Base-by-base conservation (phyloP, 2,113 vertebrate species). In the Cathartes aura region DNA sequence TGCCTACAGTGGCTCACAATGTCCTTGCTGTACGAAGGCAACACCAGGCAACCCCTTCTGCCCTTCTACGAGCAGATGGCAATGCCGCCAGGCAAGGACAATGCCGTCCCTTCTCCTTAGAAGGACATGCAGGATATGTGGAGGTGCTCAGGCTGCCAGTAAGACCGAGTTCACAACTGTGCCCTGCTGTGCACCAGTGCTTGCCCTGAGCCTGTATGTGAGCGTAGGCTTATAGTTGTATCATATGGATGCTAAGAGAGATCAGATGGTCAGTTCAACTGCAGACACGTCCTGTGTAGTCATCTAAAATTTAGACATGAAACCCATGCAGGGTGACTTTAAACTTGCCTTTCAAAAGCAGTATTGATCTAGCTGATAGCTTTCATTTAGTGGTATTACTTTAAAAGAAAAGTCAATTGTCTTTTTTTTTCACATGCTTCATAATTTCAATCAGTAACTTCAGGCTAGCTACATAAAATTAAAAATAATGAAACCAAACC, bases 221-320 rank as follows among this genome's bases (percentile, higher is more conserved):
- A 84, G 23, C 3, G 0, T 18, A 12, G 16, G 8, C 19, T 67
- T 71, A 12, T 2, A 47, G 52, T 8, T 1, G 4, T 2, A 34
- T 7, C n/a, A 21, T 4, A 2, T 5, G 22, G 47, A 17, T 58
- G 6, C 29, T 45, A 27, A 78, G 15, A 66, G 53, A 88, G 55
- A 74, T 36, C 29, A 62, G 45, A 40, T 30, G 15, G 17, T 60
- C 36, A 45, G 30, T 47, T 78, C 55, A 74, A 27, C 22, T 71
- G 38, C 26, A 24, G 45, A 70, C 18, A 23, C 2, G 17, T 60
- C 38, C 50, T 50, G 5, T 16, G 14, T 6, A 52, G n/a, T 27
- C 26, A 17, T 18, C 43, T 23, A 55, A 87, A 87, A 74, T n/a
- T 26, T 16, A 42, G n/a, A 74, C 24, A 27, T 29, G 7, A 87